Conservation (phyloP, 2,113 vertebrate genomes). For the Poeciliopsis prolifica region DNA sequence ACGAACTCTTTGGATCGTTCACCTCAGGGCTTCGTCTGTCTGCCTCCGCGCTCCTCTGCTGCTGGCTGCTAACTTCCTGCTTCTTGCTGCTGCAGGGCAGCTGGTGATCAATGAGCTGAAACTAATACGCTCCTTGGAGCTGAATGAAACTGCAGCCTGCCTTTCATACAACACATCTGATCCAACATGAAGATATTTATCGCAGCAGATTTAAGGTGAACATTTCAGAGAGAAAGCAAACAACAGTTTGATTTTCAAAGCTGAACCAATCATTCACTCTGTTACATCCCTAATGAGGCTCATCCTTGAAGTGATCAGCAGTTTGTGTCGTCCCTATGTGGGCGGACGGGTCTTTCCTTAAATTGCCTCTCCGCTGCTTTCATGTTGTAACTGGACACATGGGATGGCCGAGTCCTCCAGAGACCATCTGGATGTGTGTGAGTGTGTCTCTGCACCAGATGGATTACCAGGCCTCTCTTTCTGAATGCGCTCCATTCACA, state of each 20-base stretch:
- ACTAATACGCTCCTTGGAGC: conserved; percentile 1
- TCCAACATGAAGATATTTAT: background rate
- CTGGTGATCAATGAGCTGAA: conserved; percentile 9
- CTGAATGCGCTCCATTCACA: conserved; percentile 69
- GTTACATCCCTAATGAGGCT: background rate
- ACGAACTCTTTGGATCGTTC: background rate
- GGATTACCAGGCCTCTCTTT: conserved; percentile 59
- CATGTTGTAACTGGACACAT: conserved; percentile 78
- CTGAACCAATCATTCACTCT: background rate
- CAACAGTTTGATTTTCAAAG: background rate
- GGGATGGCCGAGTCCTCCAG: conserved; percentile 55
- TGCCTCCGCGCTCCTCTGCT: background rate
- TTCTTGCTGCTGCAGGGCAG: conserved; percentile 5
- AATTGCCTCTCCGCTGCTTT: conserved; percentile 65
- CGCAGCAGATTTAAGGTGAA: background rate
- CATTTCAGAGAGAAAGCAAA: background rate
- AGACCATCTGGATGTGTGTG: conserved; percentile 69
- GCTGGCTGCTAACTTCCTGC: background rate
- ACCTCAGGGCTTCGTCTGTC: background rate
- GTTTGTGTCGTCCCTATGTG: background rate
- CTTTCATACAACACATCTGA: background rate
- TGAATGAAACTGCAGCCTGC: background rate
- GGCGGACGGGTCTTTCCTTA: conserved; percentile 25
- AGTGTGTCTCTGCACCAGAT: conserved; percentile 59
- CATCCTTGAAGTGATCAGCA: background rate